These are phyloP conservation scores for Ctenoplectra terminalis DNA, from an alignment of 1,140 invertebrate genomes.

Conservation along the genomic window DNA sequence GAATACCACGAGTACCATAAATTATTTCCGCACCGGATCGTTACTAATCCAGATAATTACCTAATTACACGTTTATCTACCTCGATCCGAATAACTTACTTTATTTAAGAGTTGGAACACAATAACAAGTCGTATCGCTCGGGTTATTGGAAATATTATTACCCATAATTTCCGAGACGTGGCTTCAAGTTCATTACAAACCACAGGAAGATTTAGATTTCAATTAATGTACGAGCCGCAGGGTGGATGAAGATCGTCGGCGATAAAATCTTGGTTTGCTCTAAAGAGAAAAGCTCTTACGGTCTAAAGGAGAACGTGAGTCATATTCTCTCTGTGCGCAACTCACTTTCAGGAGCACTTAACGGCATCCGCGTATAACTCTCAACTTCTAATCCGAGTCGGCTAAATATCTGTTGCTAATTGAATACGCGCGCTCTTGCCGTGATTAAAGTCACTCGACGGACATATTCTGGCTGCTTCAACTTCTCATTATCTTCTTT, in stretches of 20 bases:
- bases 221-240: constrained; percentile 7
- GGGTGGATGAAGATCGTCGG: not conserved
- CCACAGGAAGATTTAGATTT: not conserved
- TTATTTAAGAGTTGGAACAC: not conserved
- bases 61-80: not conserved
- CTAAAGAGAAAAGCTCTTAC: constrained; percentile 35
- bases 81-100: not conserved
- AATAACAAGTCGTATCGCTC: not conserved
- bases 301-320: constrained; percentile 35
- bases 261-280: constrained; percentile 33
- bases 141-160: not conserved
- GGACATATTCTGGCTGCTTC: constrained; percentile 44
- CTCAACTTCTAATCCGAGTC: constrained; percentile 63
- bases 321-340: constrained; percentile 44
- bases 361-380: constrained; percentile 45
- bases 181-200: not conserved
- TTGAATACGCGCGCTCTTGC: constrained; percentile 54
- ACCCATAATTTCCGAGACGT: not conserved
- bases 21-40: not conserved
- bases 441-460: constrained; percentile 58
- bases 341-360: constrained; percentile 58
- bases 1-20: not conserved
- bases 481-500: constrained; percentile 37
- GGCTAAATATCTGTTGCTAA: constrained; percentile 66
- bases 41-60: not conserved